Conservation (phyloP, 2,113 vertebrate genomes). For the Sminthopsis crassicaudata region DNA sequence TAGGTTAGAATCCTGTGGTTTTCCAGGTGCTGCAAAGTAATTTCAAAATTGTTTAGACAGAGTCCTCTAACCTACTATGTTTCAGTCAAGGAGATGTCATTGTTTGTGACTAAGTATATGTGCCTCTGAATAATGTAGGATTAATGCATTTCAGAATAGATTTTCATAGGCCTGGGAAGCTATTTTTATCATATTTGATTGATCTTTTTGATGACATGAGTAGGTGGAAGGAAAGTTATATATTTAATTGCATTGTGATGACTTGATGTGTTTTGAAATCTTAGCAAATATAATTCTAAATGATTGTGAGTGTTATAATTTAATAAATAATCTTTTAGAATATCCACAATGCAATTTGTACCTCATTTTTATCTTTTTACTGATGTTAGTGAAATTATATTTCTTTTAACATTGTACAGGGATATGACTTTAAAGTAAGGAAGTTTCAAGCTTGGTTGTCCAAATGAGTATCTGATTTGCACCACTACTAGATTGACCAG, state of each 20-base stretch:
- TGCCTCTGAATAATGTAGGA: constrained; percentile 7
- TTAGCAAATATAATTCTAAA: constrained; percentile 25
- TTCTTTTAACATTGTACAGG: neutral
- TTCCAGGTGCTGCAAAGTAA: neutral
- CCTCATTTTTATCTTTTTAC: neutral
- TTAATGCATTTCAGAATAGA: constrained; percentile 26
- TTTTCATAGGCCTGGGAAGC: neutral
- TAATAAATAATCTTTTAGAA: constrained; percentile 8
- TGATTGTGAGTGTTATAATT: constrained; percentile 7
- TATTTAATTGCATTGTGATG: constrained; percentile 14
- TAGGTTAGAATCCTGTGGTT: neutral
- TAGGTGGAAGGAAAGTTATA: neutral
- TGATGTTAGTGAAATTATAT: constrained; percentile 7
- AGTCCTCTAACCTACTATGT: neutral
- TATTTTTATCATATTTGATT: neutral
- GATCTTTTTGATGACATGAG: constrained; percentile 10
- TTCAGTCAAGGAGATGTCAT: constrained; percentile 2
- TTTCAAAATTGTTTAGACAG: constrained; percentile 1
- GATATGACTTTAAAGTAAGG: neutral
- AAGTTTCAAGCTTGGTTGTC: neutral
- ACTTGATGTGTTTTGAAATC: constrained; percentile 36
- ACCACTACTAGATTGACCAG: too few relatives aligned
- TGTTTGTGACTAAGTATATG: constrained; percentile 16
- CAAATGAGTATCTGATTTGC: neutral
- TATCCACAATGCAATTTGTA: neutral